A percentile compares a stretch with the other conserved stretches of the same genome.
Conservation (phyloP, 2,113 vertebrate genomes). For the Macquaria ambigua region DNA sequence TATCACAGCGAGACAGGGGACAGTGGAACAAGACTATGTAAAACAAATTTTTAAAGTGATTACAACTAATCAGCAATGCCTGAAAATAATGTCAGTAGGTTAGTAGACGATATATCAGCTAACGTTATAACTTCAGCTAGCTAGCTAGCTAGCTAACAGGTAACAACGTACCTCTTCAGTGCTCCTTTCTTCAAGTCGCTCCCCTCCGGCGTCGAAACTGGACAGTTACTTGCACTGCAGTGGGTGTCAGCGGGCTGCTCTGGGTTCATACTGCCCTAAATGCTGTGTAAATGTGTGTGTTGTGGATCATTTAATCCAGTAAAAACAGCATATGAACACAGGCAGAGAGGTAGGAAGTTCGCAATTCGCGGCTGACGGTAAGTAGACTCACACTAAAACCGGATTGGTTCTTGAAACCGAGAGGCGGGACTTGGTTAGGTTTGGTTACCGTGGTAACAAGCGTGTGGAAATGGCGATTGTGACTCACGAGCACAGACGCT, state of each 20-base stretch:
- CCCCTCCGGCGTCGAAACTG: constrained; percentile 41
- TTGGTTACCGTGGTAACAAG: neutral
- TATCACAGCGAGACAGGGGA: neutral
- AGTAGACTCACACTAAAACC: neutral
- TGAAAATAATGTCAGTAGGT: neutral
- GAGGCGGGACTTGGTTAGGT: constrained; percentile 35
- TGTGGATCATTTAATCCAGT: accelerated
- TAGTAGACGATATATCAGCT: neutral
- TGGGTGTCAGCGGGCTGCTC: constrained; percentile 3
- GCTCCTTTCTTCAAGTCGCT: constrained; percentile 37
- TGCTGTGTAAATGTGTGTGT: neutral
- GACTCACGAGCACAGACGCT: too few relatives aligned
- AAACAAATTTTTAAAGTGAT: neutral
- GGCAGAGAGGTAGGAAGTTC: constrained; percentile 14
- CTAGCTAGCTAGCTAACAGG: neutral
- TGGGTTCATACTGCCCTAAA: constrained; percentile 51
- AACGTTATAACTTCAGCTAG: neutral
- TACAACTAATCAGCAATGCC: neutral
- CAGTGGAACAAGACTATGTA: neutral
- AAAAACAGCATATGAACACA: neutral
- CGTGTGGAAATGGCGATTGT: neutral
- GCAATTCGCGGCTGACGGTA: constrained; percentile 51
- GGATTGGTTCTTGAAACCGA: constrained; percentile 59
- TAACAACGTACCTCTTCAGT: constrained; percentile 57
- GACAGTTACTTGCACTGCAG: neutral